A percentile compares a stretch with the other conserved stretches of the same genome.
These are phyloP conservation scores for Drosophila multiciliata DNA, from an alignment of 2,888 invertebrate species.

Conservation along the genomic window DNA sequence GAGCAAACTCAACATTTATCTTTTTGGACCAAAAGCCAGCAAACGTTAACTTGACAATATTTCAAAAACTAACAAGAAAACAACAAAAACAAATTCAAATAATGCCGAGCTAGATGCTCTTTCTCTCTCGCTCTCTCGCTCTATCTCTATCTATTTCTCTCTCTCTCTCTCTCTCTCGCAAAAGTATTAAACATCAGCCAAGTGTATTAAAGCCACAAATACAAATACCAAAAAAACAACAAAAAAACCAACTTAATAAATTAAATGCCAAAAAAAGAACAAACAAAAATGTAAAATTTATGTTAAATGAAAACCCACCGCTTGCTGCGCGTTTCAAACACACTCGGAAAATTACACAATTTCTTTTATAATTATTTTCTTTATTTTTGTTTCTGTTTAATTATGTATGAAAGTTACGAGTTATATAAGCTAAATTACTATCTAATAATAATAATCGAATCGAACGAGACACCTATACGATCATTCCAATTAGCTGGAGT, in stretches of 20 bases:
- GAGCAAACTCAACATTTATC: background rate
- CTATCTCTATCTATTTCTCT: background rate
- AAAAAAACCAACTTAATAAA: slow-evolving; percentile 25
- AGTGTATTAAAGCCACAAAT: slow-evolving; percentile 55
- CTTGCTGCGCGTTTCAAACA: slow-evolving; percentile 72
- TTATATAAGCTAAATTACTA: slow-evolving; percentile 3
- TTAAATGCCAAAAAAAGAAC: slow-evolving; percentile 14
- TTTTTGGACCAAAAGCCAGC: slow-evolving; percentile 38
- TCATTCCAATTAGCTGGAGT: slow-evolving; percentile 79
- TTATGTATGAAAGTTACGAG: slow-evolving; percentile 45
- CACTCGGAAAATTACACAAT: background rate
- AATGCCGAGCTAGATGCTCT: slow-evolving; percentile 47
- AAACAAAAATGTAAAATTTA: slow-evolving; percentile 27
- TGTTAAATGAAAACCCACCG: slow-evolving; percentile 72
- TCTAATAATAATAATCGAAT: slow-evolving; percentile 20
- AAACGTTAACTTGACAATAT: slow-evolving; percentile 54
- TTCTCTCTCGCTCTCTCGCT: slow-evolving; percentile 4
- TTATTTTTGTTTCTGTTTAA: slow-evolving; percentile 32
- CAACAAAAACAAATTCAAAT: background rate
- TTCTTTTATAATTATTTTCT: background rate
- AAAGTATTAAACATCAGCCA: slow-evolving; percentile 59
- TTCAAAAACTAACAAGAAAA: slow-evolving; percentile 4
- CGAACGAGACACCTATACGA: slow-evolving; percentile 73
- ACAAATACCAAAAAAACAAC: slow-evolving; percentile 3
- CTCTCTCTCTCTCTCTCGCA: slow-evolving; percentile 33